Base-by-base conservation (phyloP, 1,140 invertebrate species). In the Solenopsis fugax region DNA sequence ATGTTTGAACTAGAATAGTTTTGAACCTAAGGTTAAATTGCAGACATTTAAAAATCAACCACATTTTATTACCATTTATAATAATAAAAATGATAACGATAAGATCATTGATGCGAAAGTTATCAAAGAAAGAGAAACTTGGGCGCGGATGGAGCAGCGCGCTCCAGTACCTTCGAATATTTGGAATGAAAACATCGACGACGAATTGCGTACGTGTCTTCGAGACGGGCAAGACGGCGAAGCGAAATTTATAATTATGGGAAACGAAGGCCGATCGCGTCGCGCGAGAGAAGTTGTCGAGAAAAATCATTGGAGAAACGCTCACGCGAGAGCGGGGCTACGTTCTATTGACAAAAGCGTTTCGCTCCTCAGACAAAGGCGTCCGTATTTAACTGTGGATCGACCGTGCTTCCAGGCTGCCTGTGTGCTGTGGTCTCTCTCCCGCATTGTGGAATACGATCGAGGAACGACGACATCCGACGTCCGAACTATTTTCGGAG, bases 381-480 rank as follows among this genome's bases (percentile, higher is more conserved):
- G 29, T 67, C 34, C 48, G 85, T 62, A 48, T 88, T 88, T 87
- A 87, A 88, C 71, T 71, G 37, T 21, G 50, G 76, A 21, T 54
- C 52, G 48, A 34, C 75, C 58, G 78, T 64, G 72, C 82, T 88
- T 65, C 24, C 69, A 75, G 41, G 12, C 41, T 48, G n/a, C 18
- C 41, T 48, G 65, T 18, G 41, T 9, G 9, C 18, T 50, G 41
- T 21, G 21, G 41, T 69, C 41, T 69, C 21, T 48, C 45, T 48
- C 64, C 4, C 48, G 18, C 67, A 18, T 58, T 37, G 78, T 52
- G 52, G 48, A 73, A 65, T 81, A 73, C 67, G 34, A 50, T 52
- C 29, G 60, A 16, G n/a, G 18, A 3, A n/a, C 41, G 60, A 45
- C 21, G 50, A 50, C 4, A 5, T 52, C 18, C 58, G 50, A 41